Evolutionary conservation across 2,797 vertebrate genomes (phyloP).

Genomic region (Phataginus tricuspis): DNA sequence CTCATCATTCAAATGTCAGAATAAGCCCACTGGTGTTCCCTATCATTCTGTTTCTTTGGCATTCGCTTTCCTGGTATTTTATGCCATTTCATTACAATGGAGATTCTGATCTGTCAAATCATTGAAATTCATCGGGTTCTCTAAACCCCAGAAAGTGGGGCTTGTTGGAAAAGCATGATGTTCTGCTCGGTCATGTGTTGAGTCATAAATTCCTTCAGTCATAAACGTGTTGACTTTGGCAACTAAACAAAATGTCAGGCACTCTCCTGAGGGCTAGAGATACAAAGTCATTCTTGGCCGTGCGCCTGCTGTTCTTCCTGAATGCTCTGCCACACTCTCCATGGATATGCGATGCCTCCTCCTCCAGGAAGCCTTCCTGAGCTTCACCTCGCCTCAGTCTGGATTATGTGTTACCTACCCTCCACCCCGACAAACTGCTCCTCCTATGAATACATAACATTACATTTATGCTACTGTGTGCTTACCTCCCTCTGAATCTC

Average conservation of each 20-base stretch:
- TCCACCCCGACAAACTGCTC: background rate
- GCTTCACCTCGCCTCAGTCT: background rate
- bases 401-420: background rate
- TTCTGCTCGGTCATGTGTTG: background rate
- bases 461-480: too few relatives aligned
- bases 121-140: background rate
- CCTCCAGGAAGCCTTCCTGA: background rate
- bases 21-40: background rate
- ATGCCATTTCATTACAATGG: background rate
- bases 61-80: background rate
- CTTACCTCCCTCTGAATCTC: background rate
- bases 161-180: background rate
- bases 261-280: background rate
- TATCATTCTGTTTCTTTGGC: background rate
- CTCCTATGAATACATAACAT: background rate
- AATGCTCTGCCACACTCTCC: background rate
- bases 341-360: background rate
- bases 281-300: background rate
- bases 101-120: slow-evolving; percentile 1
- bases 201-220: background rate
- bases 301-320: background rate
- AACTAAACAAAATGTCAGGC: background rate
- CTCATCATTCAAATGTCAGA: background rate
- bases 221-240: background rate
- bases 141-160: background rate